Evolutionary conservation across 2,113 vertebrate species (phyloP), one percentile per base, ranked within the genome.

Genomic region (Calcarius ornatus): DNA sequence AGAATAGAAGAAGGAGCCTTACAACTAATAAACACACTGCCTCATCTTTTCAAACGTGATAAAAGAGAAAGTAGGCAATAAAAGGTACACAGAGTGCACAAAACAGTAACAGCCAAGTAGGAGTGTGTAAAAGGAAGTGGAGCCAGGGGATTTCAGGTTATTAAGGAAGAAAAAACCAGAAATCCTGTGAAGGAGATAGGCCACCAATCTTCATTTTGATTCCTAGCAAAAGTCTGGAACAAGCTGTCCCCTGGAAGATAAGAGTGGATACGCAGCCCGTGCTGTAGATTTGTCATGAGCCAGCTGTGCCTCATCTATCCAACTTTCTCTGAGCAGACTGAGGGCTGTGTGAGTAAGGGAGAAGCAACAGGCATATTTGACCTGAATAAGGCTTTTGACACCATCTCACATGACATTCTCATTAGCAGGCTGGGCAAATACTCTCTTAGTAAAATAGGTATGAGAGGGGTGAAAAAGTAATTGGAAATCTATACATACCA

Each of bases 401-500:
- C 88, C 45, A 16, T 63, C 66, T 90, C 51, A 77, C 63, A 47
- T 68, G 84, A 81, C 9, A 27, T 80, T 93, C 71, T 96, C 71
- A 83, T 93, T 90, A 95, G 42, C 40, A 93, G 72, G 48, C 66
- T 6, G 38, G 75, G 81, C 57, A 86, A 96, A 88, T 24, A 28
- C 42, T 48, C 17, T 48, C 66, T 65, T 90, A 54, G 85, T 61
- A 35, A 90, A 94, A 90, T 27, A 66, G 45, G 85, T 76, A 51
- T 68, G 81, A 94, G 56, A 82, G 10, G 23, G 42, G 18, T 80
- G 75, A 94, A 93, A 92, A 95, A 96, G 30, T 80, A 85, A 94
- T 93, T 94, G 92, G 94, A 96, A 96, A 96, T 96, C 96, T 90
- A 96, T 96, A 94, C 30, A 61, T 77, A 72, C 50, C 42, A 1